phyloP scores from a whole-genome alignment of 2,797 vertebrate genomes.

The Takifugu rubripes region DNA sequence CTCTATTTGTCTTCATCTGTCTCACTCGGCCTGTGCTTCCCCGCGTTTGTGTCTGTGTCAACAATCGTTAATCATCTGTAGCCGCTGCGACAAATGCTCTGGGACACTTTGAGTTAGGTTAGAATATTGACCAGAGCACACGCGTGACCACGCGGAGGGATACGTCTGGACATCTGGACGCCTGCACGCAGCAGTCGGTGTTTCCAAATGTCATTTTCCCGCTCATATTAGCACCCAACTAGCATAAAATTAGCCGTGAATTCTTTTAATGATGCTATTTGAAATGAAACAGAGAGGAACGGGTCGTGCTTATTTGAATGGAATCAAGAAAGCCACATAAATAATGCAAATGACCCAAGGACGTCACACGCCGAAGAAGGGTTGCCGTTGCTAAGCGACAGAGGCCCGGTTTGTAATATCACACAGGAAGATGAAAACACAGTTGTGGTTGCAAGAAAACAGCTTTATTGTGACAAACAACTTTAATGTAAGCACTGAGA shows the following conservation, averaged over 20 bases:
- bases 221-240: neutral
- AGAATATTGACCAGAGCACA: constrained; percentile 25
- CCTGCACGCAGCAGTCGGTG: too few species aligned
- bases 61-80: constrained; percentile 63
- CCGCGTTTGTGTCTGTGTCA: constrained; percentile 65
- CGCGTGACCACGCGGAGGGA: neutral
- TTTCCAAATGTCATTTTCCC: neutral
- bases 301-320: constrained; percentile 29
- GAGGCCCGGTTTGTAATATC: constrained; percentile 39
- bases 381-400: constrained; percentile 63
- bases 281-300: constrained; percentile 1
- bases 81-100: constrained; percentile 41
- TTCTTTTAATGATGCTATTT: neutral
- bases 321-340: constrained; percentile 51
- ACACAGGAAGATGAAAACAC: constrained; percentile 39
- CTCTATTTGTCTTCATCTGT: constrained; percentile 64
- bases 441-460: constrained; percentile 34
- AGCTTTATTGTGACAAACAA: constrained; percentile 41
- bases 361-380: constrained; percentile 52
- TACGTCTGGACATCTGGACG: neutral
- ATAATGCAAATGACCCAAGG: constrained; percentile 64
- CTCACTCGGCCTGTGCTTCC: constrained; percentile 56
- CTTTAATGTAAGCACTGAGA: constrained; percentile 27
- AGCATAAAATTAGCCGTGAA: too few species aligned
- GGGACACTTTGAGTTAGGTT: constrained; percentile 49